A percentile compares a stretch with the other conserved stretches of the same genome.
Conservation (phyloP, 2,113 vertebrate genomes). For the Ailurus styani region DNA sequence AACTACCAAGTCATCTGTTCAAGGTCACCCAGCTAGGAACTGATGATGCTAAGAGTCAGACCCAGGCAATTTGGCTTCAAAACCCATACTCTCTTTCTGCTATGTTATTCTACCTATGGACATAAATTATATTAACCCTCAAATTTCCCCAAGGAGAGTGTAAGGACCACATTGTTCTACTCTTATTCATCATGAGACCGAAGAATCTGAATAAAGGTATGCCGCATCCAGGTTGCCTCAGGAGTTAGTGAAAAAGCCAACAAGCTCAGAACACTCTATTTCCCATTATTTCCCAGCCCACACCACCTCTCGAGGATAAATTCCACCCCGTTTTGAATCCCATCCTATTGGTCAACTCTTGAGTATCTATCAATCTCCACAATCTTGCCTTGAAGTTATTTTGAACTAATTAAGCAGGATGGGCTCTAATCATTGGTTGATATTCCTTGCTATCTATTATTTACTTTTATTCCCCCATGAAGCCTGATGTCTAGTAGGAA, state of each 20-base stretch:
- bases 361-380: slow-evolving; percentile 42
- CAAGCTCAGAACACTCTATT: background rate
- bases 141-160: background rate
- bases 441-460: slow-evolving; percentile 69
- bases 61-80: background rate
- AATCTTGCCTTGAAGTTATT: slow-evolving; percentile 69
- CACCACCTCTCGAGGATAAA: background rate
- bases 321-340: background rate
- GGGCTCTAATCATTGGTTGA: slow-evolving; percentile 59
- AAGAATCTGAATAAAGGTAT: background rate
- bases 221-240: background rate
- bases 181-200: background rate
- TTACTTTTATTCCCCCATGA: slow-evolving; percentile 70
- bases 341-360: slow-evolving; percentile 45
- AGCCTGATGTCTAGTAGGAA: slow-evolving; percentile 57
- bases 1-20: background rate
- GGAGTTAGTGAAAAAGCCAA: background rate
- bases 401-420: slow-evolving; percentile 68
- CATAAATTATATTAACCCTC: background rate
- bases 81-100: background rate
- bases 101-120: background rate
- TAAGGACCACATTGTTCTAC: background rate
- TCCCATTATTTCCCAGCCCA: slow-evolving; percentile 4
- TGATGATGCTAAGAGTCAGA: background rate
- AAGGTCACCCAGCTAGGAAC: background rate